Base-by-base conservation (phyloP, 1,140 invertebrate genomes). In the Aphelenchoides fujianensis region DNA sequence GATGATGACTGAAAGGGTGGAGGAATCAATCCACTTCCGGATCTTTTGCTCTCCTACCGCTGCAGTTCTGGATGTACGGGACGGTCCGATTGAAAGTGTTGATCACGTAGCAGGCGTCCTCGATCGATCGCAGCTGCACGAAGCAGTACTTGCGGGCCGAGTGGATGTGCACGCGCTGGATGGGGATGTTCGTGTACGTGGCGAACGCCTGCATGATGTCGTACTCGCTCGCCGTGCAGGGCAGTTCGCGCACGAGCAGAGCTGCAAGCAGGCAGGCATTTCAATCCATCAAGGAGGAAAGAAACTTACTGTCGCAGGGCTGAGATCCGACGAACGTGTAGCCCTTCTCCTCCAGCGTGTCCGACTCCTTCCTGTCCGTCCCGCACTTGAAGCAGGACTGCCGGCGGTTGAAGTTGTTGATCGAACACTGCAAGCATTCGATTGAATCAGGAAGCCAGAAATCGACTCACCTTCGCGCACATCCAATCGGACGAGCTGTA, bases 321-420 rank as follows among this genome's bases (percentile, higher is more conserved):
- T 91, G 91, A 36, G 88, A 88, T 79, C 92, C 92, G 71, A 94
- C 89, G 88, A 94, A 92, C 79, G 92, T 92, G 79, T 88, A 90
- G 28, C 91, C 91, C 84, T 93, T 92, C 53, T 89, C 89, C 52
- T 81, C 76, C 62, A 84, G 52, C 27, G 75, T 89, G 37, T 85
- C 84, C 9, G 79, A 79, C 77, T 91, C 91, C 64, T 90, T 90
- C 78, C 92, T 87, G 2, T 91, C 90, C 32, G 91, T 89, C 78
- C 90, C 90, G 85, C 93, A 96, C 84, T 92, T 93, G 84, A 93
- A 95, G 84, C 93, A 96, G 41, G 89, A 89, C 79, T 92, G 91
- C 70, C 93, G 88, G 71, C 92, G 88, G 85, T 92, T 92, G 84
- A 95, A 96, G 86, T 95, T 95, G 82, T 93, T 91, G 53, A 90